phyloP scores from a whole-genome alignment of 2,797 vertebrate genomes.

The Periophthalmus magnuspinnatus region DNA sequence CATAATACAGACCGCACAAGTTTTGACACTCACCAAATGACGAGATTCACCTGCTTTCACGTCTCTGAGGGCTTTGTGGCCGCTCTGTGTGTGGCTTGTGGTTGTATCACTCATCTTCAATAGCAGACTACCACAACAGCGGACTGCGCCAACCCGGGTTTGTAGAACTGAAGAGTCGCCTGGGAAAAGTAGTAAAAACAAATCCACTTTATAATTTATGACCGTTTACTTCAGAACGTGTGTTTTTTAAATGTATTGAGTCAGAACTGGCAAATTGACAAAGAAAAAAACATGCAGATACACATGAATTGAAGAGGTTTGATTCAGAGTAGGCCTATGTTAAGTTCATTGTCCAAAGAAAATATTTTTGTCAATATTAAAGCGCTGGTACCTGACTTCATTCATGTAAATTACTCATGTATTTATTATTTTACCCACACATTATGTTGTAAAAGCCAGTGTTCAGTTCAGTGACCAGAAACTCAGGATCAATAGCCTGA shows the following conservation, averaged over 20 bases:
- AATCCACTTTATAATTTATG: not conserved
- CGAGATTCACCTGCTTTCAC: constrained; percentile 61
- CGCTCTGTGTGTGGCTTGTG: constrained; percentile 43
- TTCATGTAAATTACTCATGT: not conserved
- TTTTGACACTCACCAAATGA: constrained; percentile 68
- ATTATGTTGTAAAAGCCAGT: too few relatives aligned
- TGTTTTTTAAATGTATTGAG: not conserved
- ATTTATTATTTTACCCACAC: too few relatives aligned
- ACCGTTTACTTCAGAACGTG: not conserved
- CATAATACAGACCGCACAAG: constrained; percentile 74
- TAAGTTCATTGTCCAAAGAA: too few relatives aligned
- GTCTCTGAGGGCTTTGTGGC: constrained; percentile 52
- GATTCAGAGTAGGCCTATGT: too few relatives aligned
- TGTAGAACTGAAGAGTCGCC: constrained; percentile 24
- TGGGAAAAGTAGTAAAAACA: not conserved
- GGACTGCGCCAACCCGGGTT: constrained; percentile 7
- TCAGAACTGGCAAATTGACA: not conserved
- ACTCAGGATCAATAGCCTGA: not conserved
- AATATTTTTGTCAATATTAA: not conserved
- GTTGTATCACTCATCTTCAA: constrained; percentile 47
- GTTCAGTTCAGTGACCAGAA: too few relatives aligned
- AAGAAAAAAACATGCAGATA: too few relatives aligned
- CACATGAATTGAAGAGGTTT: too few relatives aligned
- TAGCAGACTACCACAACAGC: constrained; percentile 30
- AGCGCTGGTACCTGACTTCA: not conserved